Conservation (phyloP, 2,797 vertebrate genomes). For the Chelon labrosus region DNA sequence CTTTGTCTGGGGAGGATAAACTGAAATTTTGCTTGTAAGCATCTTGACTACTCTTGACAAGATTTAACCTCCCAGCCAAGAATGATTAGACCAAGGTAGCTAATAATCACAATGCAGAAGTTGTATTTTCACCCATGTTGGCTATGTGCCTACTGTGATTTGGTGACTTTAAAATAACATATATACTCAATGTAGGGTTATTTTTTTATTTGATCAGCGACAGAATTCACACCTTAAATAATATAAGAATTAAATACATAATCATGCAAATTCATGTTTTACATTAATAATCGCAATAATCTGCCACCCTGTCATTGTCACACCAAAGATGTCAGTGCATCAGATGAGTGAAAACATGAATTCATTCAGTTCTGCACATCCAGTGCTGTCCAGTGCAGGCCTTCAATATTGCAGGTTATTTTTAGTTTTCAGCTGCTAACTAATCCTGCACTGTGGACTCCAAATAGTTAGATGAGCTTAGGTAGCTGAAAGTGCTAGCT, state of each 20-base stretch:
- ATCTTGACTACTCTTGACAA: not conserved
- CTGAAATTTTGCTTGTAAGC: not conserved
- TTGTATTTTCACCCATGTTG: too few species aligned
- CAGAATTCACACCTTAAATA: not conserved
- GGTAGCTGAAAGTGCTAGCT: constrained; percentile 31
- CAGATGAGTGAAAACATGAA: too few species aligned
- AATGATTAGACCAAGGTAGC: too few species aligned
- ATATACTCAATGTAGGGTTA: not conserved
- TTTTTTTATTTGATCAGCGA: too few species aligned
- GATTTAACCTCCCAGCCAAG: too few species aligned
- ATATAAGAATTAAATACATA: too few species aligned
- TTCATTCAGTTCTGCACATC: too few species aligned
- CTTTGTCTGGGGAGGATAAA: not conserved
- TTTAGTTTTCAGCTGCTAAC: constrained; percentile 22
- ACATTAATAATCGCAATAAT: not conserved
- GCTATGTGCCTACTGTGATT: too few species aligned
- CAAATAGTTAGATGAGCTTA: constrained; percentile 33
- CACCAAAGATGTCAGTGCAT: too few species aligned
- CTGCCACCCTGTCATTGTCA: not conserved
- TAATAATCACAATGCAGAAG: too few species aligned
- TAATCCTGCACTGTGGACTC: constrained; percentile 7
- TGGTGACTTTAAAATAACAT: too few species aligned
- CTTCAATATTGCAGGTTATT: not conserved
- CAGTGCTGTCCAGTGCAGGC: too few species aligned
- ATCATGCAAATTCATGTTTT: not conserved